Conservation (phyloP, 2,113 vertebrate species). For the Salvator merianae region DNA sequence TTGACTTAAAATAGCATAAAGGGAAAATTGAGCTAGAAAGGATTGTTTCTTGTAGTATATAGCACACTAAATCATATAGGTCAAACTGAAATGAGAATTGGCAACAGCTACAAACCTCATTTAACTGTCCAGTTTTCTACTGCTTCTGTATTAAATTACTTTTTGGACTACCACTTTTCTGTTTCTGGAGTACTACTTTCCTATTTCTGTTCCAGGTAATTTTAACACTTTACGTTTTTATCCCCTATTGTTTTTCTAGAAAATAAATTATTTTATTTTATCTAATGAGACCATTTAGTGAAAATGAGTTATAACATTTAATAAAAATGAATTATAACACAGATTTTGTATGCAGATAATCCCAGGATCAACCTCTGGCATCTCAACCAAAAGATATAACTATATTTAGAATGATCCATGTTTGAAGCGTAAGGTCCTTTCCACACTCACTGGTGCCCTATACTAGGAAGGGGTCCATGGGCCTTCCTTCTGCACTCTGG, state of each 20-base stretch:
- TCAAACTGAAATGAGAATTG: slow-evolving; percentile 13
- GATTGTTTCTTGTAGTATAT: background rate
- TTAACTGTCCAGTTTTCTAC: background rate
- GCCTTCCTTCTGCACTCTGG: too few relatives aligned
- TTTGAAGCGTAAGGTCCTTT: too few relatives aligned
- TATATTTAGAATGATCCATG: too few relatives aligned
- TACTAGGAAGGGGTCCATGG: too few relatives aligned
- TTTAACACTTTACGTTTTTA: background rate
- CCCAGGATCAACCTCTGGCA: background rate
- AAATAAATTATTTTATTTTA: background rate
- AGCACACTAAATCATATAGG: background rate
- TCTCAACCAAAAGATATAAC: background rate
- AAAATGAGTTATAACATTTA: background rate
- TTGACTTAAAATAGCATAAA: background rate
- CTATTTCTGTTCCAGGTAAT: background rate
- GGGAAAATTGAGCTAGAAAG: background rate
- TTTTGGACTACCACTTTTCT: background rate
- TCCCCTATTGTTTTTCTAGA: background rate
- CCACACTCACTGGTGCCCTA: too few relatives aligned
- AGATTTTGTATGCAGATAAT: background rate
- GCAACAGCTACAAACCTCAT: background rate
- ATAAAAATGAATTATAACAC: background rate
- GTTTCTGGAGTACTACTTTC: too few relatives aligned
- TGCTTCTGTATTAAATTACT: background rate
- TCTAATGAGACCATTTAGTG: background rate